Conservation (phyloP, 2,888 invertebrate genomes). For the Biston betularia region DNA sequence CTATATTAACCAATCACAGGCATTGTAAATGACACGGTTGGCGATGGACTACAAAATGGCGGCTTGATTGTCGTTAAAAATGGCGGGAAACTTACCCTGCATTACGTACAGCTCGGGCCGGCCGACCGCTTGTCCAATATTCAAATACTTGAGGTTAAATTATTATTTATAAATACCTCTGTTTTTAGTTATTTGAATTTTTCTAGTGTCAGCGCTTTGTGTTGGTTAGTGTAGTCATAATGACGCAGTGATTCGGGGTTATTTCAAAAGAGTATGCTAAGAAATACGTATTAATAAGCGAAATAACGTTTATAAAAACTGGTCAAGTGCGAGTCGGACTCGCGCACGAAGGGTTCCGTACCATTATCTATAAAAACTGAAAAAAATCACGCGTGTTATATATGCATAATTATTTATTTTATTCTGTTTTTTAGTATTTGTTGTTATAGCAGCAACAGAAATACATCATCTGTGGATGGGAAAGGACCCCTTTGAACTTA, state of each 20-base stretch:
- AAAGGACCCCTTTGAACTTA: no score
- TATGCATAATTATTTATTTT: no score
- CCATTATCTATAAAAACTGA: no score
- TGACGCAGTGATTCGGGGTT: neutral
- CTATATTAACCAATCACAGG: conserved; percentile 63
- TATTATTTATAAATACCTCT: neutral
- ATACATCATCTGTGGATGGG: no score
- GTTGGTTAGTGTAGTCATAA: neutral
- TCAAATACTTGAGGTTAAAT: conserved; percentile 73
- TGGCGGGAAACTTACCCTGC: conserved; percentile 80
- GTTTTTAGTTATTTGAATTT: neutral
- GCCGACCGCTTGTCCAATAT: conserved; percentile 81
- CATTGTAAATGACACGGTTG: conserved; percentile 82
- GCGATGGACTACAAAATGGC: conserved; percentile 88
- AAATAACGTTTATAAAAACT: no score
- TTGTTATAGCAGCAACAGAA: no score
- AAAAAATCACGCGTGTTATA: no score
- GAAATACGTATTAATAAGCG: neutral
- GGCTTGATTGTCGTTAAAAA: conserved; percentile 84
- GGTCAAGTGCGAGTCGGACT: no score
- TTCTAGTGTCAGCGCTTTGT: neutral
- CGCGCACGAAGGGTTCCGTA: no score
- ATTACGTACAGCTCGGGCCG: conserved; percentile 84
- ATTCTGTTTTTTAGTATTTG: no score
- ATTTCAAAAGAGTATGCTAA: neutral